Percentiles rank a stretch among this genome's conserved stretches.
These are phyloP conservation scores for Agapornis canus DNA, from an alignment of 2,797 vertebrate species.

Conservation along the genomic window DNA sequence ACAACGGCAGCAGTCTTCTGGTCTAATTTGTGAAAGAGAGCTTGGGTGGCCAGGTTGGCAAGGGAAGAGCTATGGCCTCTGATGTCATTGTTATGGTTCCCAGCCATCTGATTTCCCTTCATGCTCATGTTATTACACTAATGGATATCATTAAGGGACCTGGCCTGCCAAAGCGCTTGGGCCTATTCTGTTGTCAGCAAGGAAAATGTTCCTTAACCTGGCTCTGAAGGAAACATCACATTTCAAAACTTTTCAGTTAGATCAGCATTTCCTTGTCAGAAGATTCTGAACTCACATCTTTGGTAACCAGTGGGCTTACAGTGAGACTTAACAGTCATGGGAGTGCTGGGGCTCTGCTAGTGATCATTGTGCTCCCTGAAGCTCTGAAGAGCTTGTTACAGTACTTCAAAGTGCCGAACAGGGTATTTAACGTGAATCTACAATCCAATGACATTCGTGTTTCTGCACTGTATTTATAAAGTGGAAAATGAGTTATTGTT, in stretches of 20 bases:
- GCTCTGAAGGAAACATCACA: neutral
- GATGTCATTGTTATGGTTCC: neutral
- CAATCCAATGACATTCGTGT: neutral
- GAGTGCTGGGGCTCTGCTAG: neutral
- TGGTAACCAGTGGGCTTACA: neutral
- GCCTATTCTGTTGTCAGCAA: neutral
- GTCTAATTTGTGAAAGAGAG: neutral
- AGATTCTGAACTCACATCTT: neutral
- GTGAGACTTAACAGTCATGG: neutral
- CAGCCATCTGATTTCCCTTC: neutral
- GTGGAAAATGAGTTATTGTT: neutral
- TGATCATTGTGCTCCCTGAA: neutral
- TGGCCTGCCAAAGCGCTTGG: neutral
- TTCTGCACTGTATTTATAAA: neutral
- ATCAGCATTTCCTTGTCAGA: neutral
- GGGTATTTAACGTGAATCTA: neutral
- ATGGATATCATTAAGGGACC: neutral
- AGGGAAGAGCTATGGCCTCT: neutral
- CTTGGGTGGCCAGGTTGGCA: neutral
- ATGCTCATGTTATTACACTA: neutral
- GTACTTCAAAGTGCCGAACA: accelerated
- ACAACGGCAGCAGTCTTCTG: neutral
- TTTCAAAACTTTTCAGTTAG: neutral
- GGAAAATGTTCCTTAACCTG: neutral
- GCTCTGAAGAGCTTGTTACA: neutral